phyloP scores from a whole-genome alignment of 2,113 vertebrate species.

The Heteronetta atricapilla region DNA sequence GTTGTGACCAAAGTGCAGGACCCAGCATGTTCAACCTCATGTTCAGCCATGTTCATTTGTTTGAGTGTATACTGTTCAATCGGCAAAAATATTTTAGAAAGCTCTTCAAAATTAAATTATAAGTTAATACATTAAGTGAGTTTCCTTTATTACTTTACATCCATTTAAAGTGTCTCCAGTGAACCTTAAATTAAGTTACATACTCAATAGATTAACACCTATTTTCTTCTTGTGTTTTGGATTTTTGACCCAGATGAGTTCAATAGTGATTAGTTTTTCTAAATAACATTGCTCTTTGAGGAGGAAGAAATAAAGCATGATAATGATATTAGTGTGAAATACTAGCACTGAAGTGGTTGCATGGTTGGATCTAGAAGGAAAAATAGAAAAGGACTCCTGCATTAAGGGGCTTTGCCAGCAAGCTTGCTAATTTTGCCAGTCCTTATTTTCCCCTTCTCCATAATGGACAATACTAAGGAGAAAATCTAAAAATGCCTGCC shows the following conservation, averaged over 20 bases:
- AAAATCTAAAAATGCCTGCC: neutral
- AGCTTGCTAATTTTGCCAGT: neutral
- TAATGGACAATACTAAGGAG: neutral
- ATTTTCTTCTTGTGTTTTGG: neutral
- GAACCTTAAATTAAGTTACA: neutral
- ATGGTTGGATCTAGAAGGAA: neutral
- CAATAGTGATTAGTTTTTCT: neutral
- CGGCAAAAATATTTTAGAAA: neutral
- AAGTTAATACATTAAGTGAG: neutral
- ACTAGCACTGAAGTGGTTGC: neutral
- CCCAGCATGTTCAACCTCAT: no score
- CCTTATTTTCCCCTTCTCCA: neutral
- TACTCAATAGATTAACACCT: neutral
- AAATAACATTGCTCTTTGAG: neutral
- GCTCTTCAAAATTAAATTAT: neutral
- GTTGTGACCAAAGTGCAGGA: no score
- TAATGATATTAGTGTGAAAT: neutral
- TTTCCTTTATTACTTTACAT: neutral
- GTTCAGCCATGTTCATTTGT: neutral
- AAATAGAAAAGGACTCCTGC: neutral
- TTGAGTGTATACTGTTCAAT: fast-evolving
- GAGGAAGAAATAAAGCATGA: neutral
- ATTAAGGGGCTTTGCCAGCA: neutral
- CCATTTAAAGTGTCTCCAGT: neutral
- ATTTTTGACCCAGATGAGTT: neutral